Evolutionary conservation across 2,113 vertebrate species (phyloP).

Genomic region (Pteropus alecto): DNA sequence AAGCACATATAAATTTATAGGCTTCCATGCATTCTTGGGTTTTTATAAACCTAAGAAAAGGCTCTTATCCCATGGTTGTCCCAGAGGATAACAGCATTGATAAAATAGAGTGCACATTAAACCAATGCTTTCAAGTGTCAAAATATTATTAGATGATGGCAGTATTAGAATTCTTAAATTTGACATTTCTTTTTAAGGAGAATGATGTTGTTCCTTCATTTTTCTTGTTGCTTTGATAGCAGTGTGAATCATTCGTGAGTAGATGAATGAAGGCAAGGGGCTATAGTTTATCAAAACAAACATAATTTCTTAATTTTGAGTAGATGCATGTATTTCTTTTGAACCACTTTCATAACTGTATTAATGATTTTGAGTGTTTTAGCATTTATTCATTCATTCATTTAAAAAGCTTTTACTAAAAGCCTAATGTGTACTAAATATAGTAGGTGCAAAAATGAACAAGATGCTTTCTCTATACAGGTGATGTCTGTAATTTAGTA

Average conservation of each 20-base stretch:
- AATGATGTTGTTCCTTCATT: not conserved
- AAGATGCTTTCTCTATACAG: not conserved
- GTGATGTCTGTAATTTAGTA: not conserved
- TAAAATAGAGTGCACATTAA: constrained; percentile 12
- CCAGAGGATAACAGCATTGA: not conserved
- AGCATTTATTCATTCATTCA: not conserved
- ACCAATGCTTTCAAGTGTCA: constrained; percentile 7
- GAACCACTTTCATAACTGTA: constrained; percentile 1
- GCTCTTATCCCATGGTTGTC: not conserved
- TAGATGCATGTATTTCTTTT: not conserved
- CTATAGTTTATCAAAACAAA: not conserved
- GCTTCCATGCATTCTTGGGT: not conserved
- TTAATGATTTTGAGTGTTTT: constrained; percentile 10
- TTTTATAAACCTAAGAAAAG: constrained; percentile 32
- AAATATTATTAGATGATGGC: constrained; percentile 26
- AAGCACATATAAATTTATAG: not conserved
- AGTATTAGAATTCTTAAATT: not conserved
- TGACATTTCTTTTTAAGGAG: constrained; percentile 43
- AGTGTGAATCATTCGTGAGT: not conserved
- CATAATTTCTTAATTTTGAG: constrained; percentile 12
- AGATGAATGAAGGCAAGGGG: not conserved
- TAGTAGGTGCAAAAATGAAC: not conserved
- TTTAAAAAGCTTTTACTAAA: not conserved
- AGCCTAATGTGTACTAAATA: not conserved
- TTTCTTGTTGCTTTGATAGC: constrained; percentile 11